Evolutionary conservation across 2,113 vertebrate species (phyloP).

Genomic region (Antigone vipio): DNA sequence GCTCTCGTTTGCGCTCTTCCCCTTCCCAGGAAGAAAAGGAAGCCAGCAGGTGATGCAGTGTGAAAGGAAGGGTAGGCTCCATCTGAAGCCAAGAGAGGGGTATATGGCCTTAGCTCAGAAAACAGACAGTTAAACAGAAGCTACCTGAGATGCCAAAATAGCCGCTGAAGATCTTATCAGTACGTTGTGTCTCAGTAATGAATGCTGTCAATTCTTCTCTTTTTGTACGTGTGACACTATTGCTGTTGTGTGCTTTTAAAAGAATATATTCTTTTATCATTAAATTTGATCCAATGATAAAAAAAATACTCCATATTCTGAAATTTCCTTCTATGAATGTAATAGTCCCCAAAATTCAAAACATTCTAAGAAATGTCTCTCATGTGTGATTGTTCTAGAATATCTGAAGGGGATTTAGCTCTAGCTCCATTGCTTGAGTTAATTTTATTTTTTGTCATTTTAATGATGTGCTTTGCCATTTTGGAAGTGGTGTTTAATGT

Average conservation of each 20-base stretch:
- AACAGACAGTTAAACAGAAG: background rate
- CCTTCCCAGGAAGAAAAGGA: background rate
- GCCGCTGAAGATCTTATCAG: background rate
- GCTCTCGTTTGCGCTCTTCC: background rate
- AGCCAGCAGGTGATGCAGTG: rapidly evolving
- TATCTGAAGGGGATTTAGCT: background rate
- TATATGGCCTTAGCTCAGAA: background rate
- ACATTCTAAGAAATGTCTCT: background rate
- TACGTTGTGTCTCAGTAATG: background rate
- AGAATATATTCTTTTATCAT: background rate
- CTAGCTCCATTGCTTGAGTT: background rate
- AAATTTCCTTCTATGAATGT: background rate
- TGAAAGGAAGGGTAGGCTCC: background rate
- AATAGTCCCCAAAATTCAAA: background rate
- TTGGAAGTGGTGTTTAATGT: background rate
- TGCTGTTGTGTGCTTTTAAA: background rate
- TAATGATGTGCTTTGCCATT: background rate
- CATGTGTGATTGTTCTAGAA: background rate
- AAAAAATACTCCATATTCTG: background rate
- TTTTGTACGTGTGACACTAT: background rate
- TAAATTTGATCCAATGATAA: background rate
- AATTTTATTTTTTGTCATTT: background rate
- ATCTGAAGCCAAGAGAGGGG: background rate
- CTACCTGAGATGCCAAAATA: background rate
- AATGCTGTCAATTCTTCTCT: background rate